phyloP scores from a whole-genome alignment of 2,888 invertebrate species.

The Pherbina coryleti region DNA sequence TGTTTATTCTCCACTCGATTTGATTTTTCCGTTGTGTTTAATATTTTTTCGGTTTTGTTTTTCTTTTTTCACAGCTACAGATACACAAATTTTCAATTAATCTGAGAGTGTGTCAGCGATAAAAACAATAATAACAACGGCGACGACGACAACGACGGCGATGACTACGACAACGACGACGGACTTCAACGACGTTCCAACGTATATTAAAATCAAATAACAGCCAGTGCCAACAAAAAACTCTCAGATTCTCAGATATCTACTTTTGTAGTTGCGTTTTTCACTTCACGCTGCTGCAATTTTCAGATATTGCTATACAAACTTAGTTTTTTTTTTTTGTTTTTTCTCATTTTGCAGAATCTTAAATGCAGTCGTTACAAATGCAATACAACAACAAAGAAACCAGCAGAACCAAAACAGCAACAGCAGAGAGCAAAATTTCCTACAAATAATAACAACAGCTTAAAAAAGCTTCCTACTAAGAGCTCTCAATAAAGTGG shows the following conservation, averaged over 20 bases:
- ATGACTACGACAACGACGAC: slow-evolving; percentile 56
- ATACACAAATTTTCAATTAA: slow-evolving; percentile 21
- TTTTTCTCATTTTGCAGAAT: slow-evolving; percentile 10
- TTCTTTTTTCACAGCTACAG: slow-evolving; percentile 12
- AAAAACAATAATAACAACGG: slow-evolving; percentile 15
- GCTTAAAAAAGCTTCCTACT: neutral
- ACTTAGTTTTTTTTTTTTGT: neutral
- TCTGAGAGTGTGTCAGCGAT: neutral
- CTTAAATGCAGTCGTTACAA: slow-evolving; percentile 14
- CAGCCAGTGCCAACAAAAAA: slow-evolving; percentile 51
- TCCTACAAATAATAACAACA: neutral
- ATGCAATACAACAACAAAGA: slow-evolving; percentile 5
- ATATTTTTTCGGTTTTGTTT: neutral
- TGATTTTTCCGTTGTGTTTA: neutral
- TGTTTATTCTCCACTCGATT: neutral
- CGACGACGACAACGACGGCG: slow-evolving; percentile 38
- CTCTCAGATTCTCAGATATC: slow-evolving; percentile 44
- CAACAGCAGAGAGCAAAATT: neutral
- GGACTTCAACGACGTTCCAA: slow-evolving; percentile 42
- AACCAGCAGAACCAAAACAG: neutral
- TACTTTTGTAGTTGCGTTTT: neutral
- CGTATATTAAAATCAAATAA: slow-evolving; percentile 34
- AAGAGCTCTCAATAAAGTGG: neutral
- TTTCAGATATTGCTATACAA: neutral
- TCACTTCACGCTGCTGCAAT: neutral